Percentiles rank a stretch among this genome's conserved stretches.
These are phyloP conservation scores for Drosophila atripex DNA, from an alignment of 2,888 invertebrate species.

Conservation along the genomic window DNA sequence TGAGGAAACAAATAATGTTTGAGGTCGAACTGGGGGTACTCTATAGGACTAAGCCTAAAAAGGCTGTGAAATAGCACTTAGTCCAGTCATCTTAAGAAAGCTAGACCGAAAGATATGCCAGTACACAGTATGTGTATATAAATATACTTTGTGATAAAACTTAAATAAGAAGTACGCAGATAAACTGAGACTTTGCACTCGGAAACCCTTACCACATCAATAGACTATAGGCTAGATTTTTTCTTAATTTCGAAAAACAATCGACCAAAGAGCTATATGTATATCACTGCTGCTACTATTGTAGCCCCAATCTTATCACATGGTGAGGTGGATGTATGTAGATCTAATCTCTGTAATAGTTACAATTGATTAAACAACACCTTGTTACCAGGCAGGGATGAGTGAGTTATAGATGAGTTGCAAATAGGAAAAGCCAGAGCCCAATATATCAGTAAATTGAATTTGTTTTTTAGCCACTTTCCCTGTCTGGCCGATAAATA, in stretches of 20 bases:
- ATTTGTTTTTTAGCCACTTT: slow-evolving; percentile 8
- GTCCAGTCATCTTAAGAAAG: neutral
- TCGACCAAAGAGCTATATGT: neutral
- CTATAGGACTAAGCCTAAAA: neutral
- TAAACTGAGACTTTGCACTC: slow-evolving; percentile 17
- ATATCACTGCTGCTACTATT: neutral
- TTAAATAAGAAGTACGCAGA: neutral
- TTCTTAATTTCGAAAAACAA: neutral
- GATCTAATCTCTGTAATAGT: slow-evolving; percentile 44
- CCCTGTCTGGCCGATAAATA: slow-evolving; percentile 25
- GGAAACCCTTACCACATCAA: neutral
- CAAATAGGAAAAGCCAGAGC: slow-evolving; percentile 2
- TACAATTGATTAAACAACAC: slow-evolving; percentile 13
- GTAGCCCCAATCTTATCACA: slow-evolving; percentile 16
- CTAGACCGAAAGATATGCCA: neutral
- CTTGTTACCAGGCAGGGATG: neutral
- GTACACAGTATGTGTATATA: neutral
- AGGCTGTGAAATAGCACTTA: neutral
- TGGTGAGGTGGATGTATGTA: neutral
- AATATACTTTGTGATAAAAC: slow-evolving; percentile 10
- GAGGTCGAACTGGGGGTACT: slow-evolving; percentile 10
- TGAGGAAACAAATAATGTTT: neutral
- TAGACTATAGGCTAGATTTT: neutral
- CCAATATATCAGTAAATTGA: slow-evolving; percentile 1
- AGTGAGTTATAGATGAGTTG: slow-evolving; percentile 4